A percentile compares a stretch with the other conserved stretches of the same genome.
Conservation (phyloP, 1,140 invertebrate species). For the Trichogramma pretiosum region DNA sequence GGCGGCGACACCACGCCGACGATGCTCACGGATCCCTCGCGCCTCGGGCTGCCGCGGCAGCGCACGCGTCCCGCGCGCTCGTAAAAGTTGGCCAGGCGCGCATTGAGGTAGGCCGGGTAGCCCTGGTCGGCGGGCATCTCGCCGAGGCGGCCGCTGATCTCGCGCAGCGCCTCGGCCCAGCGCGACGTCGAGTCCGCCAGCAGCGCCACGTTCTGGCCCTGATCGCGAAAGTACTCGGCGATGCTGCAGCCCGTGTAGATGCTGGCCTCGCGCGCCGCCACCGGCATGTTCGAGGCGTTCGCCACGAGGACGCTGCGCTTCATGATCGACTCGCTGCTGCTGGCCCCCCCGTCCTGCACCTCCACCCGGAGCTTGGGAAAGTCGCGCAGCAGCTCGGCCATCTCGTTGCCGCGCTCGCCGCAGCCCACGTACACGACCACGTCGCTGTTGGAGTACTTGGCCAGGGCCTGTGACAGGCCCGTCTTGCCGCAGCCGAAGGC, state of each 20-base stretch:
- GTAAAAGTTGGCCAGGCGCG: slow-evolving; percentile 64
- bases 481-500: slow-evolving; percentile 82
- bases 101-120: slow-evolving; percentile 64
- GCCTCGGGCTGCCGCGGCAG: slow-evolving; percentile 58
- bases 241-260: slow-evolving; percentile 77
- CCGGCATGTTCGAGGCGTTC: slow-evolving; percentile 84
- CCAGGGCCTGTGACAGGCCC: slow-evolving; percentile 72
- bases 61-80: slow-evolving; percentile 61
- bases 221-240: slow-evolving; percentile 70
- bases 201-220: slow-evolving; percentile 81
- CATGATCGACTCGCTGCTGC: slow-evolving; percentile 63
- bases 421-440: slow-evolving; percentile 78
- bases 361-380: slow-evolving; percentile 70
- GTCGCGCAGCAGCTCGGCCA: slow-evolving; percentile 58
- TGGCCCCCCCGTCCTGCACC: slow-evolving; percentile 49
- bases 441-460: slow-evolving; percentile 76
- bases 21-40: slow-evolving; percentile 64
- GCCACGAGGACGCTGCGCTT: slow-evolving; percentile 72
- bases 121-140: slow-evolving; percentile 77
- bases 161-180: slow-evolving; percentile 77
- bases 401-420: slow-evolving; percentile 59
- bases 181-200: slow-evolving; percentile 82
- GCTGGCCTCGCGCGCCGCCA: slow-evolving; percentile 76
- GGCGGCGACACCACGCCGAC: slow-evolving; percentile 71
- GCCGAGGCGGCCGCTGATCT: slow-evolving; percentile 77